Conservation (phyloP, 2,888 invertebrate genomes). For the Leptura quadrifasciata region DNA sequence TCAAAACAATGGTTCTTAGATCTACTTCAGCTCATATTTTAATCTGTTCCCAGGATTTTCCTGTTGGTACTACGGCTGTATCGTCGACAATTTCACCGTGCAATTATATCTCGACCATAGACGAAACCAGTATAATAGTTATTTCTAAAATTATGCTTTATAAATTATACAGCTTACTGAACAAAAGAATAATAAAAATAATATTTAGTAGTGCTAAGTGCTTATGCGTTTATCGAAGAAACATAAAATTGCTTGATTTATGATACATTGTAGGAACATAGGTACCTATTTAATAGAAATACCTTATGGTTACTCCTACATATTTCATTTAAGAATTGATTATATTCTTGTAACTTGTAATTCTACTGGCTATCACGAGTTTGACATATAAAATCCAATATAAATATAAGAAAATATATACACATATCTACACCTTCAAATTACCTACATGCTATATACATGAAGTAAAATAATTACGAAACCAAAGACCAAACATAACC, state of each 20-base stretch:
- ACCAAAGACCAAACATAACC: neutral
- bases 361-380: neutral
- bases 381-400: constrained; percentile 2
- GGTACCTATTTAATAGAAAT: no score
- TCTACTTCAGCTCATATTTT: no score
- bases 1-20: no score
- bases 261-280: neutral
- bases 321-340: constrained; percentile 7
- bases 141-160: no score
- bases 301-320: constrained; percentile 7
- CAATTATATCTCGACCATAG: no score
- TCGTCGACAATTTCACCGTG: no score
- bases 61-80: no score
- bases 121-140: no score
- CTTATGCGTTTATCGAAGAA: neutral
- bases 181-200: no score
- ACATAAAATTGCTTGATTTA: constrained; percentile 2
- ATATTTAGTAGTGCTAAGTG: neutral
- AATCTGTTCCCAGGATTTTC: no score
- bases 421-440: constrained; percentile 3
- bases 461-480: neutral
- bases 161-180: no score
- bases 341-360: constrained; percentile 1
- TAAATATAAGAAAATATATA: neutral
- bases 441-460: no score